A percentile compares a stretch with the other conserved stretches of the same genome.
phyloP scores from a whole-genome alignment of 2,888 invertebrate genomes.

The Calliphora vomitoria region DNA sequence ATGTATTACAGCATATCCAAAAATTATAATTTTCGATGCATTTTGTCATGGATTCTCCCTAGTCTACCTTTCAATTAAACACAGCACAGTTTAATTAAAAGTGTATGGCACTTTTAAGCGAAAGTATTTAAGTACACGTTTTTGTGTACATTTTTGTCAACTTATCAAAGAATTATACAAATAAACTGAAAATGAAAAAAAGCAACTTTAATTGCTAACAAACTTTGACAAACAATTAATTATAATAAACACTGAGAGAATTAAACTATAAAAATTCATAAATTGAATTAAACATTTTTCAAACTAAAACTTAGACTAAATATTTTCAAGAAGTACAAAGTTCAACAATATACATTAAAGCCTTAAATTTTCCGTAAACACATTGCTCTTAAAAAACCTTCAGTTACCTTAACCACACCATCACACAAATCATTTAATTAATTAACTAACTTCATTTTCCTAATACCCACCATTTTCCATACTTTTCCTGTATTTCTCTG shows the following conservation, averaged over 20 bases:
- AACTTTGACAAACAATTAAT: constrained; percentile 45
- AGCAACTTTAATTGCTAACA: constrained; percentile 17
- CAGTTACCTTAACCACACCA: too few relatives aligned
- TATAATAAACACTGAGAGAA: constrained; percentile 26
- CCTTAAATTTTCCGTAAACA: too few relatives aligned
- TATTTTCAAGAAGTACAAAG: background rate
- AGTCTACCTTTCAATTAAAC: background rate
- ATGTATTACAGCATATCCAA: too few relatives aligned
- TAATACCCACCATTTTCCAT: too few relatives aligned
- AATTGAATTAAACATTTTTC: background rate
- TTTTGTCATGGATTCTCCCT: too few relatives aligned
- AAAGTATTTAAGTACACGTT: constrained; percentile 1
- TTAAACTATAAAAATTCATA: background rate
- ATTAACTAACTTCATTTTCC: too few relatives aligned
- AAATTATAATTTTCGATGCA: too few relatives aligned
- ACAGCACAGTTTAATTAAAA: constrained; percentile 9
- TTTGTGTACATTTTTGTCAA: background rate
- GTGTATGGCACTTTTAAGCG: background rate
- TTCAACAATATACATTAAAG: too few relatives aligned
- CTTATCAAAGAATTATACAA: constrained; percentile 36
- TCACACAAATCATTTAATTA: too few relatives aligned
- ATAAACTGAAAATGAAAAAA: constrained; percentile 2
- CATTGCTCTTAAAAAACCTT: too few relatives aligned
- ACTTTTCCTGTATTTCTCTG: background rate
- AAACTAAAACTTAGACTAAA: background rate